These are phyloP conservation scores for Antitype chi DNA, from an alignment of 2,888 invertebrate species.

Conservation along the genomic window DNA sequence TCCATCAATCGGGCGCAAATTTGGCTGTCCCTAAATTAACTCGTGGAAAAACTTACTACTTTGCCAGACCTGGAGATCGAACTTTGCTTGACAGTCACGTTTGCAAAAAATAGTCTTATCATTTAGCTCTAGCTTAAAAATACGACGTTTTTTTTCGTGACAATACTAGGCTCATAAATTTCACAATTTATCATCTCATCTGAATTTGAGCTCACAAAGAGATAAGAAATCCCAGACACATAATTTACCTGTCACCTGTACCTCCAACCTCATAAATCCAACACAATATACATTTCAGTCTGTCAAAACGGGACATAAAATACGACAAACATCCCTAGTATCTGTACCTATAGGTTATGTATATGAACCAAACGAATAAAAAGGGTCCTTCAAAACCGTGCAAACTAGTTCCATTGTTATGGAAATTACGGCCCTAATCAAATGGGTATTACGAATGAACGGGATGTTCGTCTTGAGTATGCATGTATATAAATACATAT, in stretches of 20 bases:
- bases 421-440: conserved; percentile 64
- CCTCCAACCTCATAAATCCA: conserved; percentile 43
- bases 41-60: background rate
- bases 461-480: conserved; percentile 45
- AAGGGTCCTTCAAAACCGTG: conserved; percentile 45
- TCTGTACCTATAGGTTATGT: background rate
- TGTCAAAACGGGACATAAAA: conserved; percentile 39
- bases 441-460: conserved; percentile 35
- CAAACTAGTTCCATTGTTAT: conserved; percentile 71
- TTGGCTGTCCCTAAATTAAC: background rate
- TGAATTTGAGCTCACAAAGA: conserved; percentile 22
- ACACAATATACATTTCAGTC: conserved; percentile 45
- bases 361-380: conserved; percentile 51
- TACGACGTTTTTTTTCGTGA: background rate
- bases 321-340: conserved; percentile 29
- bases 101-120: background rate
- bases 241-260: conserved; percentile 42
- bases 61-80: background rate
- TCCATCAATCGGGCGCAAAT: too few relatives aligned
- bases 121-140: background rate
- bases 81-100: background rate
- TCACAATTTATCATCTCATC: conserved; percentile 26
- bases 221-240: conserved; percentile 12
- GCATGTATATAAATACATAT: conserved; percentile 18
- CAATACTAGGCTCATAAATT: background rate